Conservation (phyloP, 2,888 invertebrate species). For the Nectonema munidae region DNA sequence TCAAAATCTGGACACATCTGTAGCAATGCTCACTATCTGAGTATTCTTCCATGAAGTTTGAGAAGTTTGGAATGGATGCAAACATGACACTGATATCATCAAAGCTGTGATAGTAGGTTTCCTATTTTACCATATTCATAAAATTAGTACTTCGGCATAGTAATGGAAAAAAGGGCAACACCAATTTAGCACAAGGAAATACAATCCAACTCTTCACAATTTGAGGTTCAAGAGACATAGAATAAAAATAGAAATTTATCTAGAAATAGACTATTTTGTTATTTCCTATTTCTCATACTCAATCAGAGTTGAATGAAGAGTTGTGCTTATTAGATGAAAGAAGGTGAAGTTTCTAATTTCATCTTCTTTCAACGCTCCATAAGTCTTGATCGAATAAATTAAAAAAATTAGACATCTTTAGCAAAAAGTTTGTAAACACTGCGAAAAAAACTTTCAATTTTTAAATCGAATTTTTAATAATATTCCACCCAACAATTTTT, state of each 20-base stretch:
- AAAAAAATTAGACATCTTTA: no score
- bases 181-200: conserved; percentile 6
- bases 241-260: conserved; percentile 6
- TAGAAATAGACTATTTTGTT: no score
- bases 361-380: no score
- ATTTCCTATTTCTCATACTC: no score
- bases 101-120: conserved; percentile 69
- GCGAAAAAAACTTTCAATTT: no score
- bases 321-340: no score
- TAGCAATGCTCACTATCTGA: conserved; percentile 76
- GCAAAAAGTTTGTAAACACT: no score
- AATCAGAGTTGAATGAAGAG: no score
- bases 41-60: conserved; percentile 80
- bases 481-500: no score
- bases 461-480: no score
- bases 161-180: conserved; percentile 11
- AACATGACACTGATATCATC: conserved; percentile 82
- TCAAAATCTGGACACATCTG: conserved; percentile 60
- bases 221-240: neutral
- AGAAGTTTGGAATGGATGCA: conserved; percentile 84
- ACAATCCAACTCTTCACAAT: conserved; percentile 10
- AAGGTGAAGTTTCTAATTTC: no score
- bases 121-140: conserved; percentile 32
- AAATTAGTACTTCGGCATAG: conserved; percentile 13
- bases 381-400: no score